These are phyloP conservation scores for Psix sp. DNA, from an alignment of 1,140 invertebrate genomes.

Conservation along the genomic window DNA sequence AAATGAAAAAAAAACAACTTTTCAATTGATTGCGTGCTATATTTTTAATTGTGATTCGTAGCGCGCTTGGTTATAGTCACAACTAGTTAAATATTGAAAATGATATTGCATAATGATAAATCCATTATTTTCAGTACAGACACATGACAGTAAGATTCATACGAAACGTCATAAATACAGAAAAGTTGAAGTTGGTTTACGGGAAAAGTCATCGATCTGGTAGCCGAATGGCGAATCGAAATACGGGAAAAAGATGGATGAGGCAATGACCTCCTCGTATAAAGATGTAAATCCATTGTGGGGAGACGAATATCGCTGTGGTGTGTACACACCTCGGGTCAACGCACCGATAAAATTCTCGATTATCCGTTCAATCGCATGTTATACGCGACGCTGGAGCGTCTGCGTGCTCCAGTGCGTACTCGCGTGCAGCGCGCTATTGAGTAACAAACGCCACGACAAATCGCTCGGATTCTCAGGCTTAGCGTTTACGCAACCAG, in stretches of 20 bases:
- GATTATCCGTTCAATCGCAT: slow-evolving; percentile 60
- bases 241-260: slow-evolving; percentile 26
- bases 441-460: slow-evolving; percentile 43
- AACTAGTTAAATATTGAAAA: no score
- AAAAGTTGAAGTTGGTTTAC: no score
- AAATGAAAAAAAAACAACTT: no score
- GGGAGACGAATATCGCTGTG: slow-evolving; percentile 57
- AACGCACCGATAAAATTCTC: slow-evolving; percentile 64
- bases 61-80: no score
- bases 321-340: slow-evolving; percentile 59
- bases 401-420: slow-evolving; percentile 48
- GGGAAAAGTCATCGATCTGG: slow-evolving; percentile 2
- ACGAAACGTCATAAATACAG: no score
- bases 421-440: slow-evolving; percentile 35
- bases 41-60: no score
- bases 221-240: background rate
- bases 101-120: no score
- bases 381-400: slow-evolving; percentile 22
- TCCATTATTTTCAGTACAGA: no score
- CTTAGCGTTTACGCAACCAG: slow-evolving; percentile 20
- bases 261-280: slow-evolving; percentile 51
- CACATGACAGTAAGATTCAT: no score
- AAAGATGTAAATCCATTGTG: slow-evolving; percentile 63
- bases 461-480: slow-evolving; percentile 30
- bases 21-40: no score